Percentiles rank a stretch among this genome's conserved stretches.
phyloP scores from a whole-genome alignment of 2,888 invertebrate species.

The Cheilosia pagana region DNA sequence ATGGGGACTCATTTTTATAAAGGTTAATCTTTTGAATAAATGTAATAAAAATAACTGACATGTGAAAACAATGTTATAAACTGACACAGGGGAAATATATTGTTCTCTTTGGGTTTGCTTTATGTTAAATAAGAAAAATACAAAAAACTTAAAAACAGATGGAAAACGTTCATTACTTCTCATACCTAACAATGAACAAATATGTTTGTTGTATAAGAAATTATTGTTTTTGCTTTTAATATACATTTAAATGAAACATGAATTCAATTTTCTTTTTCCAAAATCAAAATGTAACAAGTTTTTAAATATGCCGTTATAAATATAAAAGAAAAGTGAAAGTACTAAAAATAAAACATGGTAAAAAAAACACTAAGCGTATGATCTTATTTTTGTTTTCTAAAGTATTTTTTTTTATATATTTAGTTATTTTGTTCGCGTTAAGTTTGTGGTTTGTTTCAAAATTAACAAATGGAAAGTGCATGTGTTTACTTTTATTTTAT shows the following conservation, averaged over 20 bases:
- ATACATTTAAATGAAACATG: conserved; percentile 52
- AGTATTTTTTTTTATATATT: conserved; percentile 1
- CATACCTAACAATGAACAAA: conserved; percentile 42
- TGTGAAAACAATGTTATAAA: background rate
- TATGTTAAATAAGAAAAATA: conserved; percentile 24
- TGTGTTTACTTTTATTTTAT: conserved; percentile 28
- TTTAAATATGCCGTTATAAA: conserved; percentile 64
- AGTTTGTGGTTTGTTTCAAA: conserved; percentile 14
- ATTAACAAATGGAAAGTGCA: conserved; percentile 27
- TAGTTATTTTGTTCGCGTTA: background rate
- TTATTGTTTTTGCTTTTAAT: conserved; percentile 60
- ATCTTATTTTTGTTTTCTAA: conserved; percentile 27
- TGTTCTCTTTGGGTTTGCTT: conserved; percentile 35
- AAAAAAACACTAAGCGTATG: conserved; percentile 22
- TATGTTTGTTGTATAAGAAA: conserved; percentile 50
- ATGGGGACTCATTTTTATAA: background rate
- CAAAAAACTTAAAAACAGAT: conserved; percentile 4
- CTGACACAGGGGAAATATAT: conserved; percentile 23
- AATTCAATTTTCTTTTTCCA: conserved; percentile 34
- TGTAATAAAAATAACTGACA: background rate
- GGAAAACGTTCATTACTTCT: conserved; percentile 36
- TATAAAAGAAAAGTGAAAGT: conserved; percentile 25
- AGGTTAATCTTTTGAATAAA: background rate
- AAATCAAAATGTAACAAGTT: conserved; percentile 51
- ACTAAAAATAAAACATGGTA: conserved; percentile 59